Percentiles rank a stretch among this genome's conserved stretches.
Conservation (phyloP, 2,888 invertebrate species). For the Hyppa rectilinea region DNA sequence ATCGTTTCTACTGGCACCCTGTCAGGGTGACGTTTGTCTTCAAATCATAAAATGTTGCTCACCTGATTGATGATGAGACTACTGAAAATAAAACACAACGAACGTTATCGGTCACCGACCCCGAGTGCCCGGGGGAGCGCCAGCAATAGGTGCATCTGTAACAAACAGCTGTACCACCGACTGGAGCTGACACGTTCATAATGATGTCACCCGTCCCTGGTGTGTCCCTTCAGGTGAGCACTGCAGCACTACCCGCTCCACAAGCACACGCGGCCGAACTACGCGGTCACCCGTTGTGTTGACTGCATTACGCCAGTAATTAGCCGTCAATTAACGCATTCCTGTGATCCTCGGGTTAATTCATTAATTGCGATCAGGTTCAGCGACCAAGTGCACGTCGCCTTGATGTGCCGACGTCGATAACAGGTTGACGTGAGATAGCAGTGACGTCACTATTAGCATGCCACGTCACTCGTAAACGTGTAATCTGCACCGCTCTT, state of each 20-base stretch:
- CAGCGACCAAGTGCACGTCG: slow-evolving; percentile 5
- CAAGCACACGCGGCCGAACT: no score
- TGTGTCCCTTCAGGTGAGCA: no score
- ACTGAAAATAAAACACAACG: not conserved
- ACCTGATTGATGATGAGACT: not conserved
- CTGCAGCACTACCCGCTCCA: no score
- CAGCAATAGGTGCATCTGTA: no score
- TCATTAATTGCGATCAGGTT: slow-evolving; percentile 45
- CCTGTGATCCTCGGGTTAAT: slow-evolving; percentile 27
- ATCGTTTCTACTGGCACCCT: not conserved
- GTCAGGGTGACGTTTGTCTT: not conserved
- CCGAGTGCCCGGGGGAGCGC: no score
- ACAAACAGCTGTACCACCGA: no score
- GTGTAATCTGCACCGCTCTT: not conserved
- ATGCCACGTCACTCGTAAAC: not conserved
- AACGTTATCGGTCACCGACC: not conserved
- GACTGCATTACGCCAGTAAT: slow-evolving; percentile 27
- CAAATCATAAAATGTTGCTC: not conserved
- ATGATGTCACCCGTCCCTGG: not conserved
- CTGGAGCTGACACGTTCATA: not conserved
- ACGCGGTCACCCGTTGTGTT: slow-evolving; percentile 5
- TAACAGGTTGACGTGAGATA: slow-evolving; percentile 3
- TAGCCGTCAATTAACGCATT: slow-evolving; percentile 46
- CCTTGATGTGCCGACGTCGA: slow-evolving; percentile 18
- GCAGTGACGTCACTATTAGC: slow-evolving; percentile 17